Conservation (phyloP, 2,888 invertebrate genomes). For the Acrocera orbiculus region DNA sequence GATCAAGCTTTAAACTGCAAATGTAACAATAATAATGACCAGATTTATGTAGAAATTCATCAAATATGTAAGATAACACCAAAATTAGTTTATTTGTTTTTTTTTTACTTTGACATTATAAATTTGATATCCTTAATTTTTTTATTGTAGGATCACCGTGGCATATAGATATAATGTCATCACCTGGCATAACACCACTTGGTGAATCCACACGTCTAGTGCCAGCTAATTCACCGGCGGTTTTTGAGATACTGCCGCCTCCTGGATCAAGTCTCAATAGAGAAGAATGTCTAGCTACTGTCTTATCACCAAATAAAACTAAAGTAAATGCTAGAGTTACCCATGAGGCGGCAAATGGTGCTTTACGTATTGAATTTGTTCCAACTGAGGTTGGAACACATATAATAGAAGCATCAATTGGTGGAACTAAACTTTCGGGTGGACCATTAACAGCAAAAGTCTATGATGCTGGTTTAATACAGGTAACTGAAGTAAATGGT, state of each 20-base stretch:
- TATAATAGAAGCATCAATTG: constrained; percentile 77
- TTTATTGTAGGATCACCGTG: constrained; percentile 70
- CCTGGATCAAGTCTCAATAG: constrained; percentile 35
- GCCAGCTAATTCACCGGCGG: constrained; percentile 73
- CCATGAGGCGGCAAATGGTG: constrained; percentile 63
- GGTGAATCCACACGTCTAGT: constrained; percentile 80
- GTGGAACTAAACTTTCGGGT: constrained; percentile 74
- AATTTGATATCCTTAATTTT: constrained; percentile 9
- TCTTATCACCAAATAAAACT: constrained; percentile 68
- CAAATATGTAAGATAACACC: too few species aligned
- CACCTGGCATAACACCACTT: constrained; percentile 55
- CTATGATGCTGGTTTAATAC: constrained; percentile 83
- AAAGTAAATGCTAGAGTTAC: constrained; percentile 66
- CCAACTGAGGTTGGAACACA: constrained; percentile 90
- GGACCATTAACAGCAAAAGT: constrained; percentile 87
- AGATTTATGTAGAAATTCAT: too few species aligned
- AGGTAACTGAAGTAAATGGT: constrained; percentile 84
- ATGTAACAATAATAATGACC: too few species aligned
- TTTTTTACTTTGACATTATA: too few species aligned
- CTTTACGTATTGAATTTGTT: constrained; percentile 81
- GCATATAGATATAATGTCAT: constrained; percentile 79
- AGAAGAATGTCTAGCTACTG: constrained; percentile 44
- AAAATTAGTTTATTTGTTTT: too few species aligned
- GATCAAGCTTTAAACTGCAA: too few species aligned
- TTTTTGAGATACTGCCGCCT: constrained; percentile 54